phyloP scores from a whole-genome alignment of 2,888 invertebrate genomes.

The Tricholauxania praeusta region DNA sequence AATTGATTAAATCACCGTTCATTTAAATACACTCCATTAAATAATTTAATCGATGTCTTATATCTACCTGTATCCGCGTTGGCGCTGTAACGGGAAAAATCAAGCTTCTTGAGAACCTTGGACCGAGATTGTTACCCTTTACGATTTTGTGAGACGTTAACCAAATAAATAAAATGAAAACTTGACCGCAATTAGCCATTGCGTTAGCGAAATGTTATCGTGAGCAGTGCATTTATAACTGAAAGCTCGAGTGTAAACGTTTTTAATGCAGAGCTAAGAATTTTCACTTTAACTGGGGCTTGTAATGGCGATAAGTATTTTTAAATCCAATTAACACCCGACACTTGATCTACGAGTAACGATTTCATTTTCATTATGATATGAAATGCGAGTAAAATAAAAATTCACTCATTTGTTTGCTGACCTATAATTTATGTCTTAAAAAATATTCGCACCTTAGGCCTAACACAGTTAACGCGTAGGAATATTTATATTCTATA shows the following conservation, averaged over 20 bases:
- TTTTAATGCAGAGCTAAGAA: conserved; percentile 16
- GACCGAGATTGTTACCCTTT: background rate
- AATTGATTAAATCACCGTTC: too few relatives aligned
- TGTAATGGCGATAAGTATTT: conserved; percentile 1
- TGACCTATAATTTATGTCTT: background rate
- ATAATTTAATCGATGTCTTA: too few relatives aligned
- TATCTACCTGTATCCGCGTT: conserved; percentile 52
- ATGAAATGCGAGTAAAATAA: background rate
- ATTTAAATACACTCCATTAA: too few relatives aligned
- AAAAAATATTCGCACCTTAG: too few relatives aligned
- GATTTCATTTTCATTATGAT: conserved; percentile 22
- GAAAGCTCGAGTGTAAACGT: background rate
- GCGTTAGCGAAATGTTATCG: background rate
- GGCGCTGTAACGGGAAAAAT: conserved; percentile 52
- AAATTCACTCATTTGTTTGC: background rate
- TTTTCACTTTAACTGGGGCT: conserved; percentile 15
- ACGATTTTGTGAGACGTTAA: background rate
- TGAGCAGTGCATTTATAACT: background rate
- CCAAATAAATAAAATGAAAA: conserved; percentile 1
- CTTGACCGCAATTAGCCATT: background rate
- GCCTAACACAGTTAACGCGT: too few relatives aligned
- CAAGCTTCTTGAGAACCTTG: conserved; percentile 44
- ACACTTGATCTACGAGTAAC: background rate
- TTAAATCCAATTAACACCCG: conserved; percentile 29
- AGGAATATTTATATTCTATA: too few relatives aligned